Base-by-base conservation (phyloP, 2,888 invertebrate species). In the Cephalotes varians region DNA sequence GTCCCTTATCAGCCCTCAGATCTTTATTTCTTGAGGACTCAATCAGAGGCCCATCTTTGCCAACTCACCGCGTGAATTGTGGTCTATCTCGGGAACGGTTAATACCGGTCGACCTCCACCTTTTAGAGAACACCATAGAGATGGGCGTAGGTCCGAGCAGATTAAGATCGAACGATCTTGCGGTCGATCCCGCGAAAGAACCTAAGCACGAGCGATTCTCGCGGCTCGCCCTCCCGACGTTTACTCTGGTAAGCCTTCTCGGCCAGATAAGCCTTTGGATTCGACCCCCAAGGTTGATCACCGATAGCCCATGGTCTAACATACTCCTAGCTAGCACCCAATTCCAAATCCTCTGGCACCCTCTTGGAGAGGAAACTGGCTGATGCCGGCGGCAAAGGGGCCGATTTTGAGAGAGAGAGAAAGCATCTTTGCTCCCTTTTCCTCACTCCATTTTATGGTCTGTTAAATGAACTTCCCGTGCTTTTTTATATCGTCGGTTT, bases 381-480 rank as follows among this genome's bases (percentile, higher is more conserved):
- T 47, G 87, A 81, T 58, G 88, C 86, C 86, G 67, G 40, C 81
- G 86, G 85, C 86, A 47, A 84, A 88, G 82, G 88, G 81, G 83
- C 83, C 82, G 83, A 82, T 81, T 77, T 51, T 28, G 82, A 65
- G 81, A 67, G 56, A 69, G 82, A 67, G 81, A 71, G 58, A 71
- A 49, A 65, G 60, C 62, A 28, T 71, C 84, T 62, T 77, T 65
- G 49, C 60, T 72, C 80, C 71, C 72, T 64, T 73, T 83, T 77
- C 72, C 85, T 83, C 71, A 80, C 77, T 85, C 87, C 83, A 88
- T 91, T 90, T 94, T 94, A 94, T 92, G 90, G 93, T 90, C 93
- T 91, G 93, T 93, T 93, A 94, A 94, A 94, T 94, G 94, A 93
- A 93, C 93, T 94, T 90, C 91, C 91, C 91, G 91, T 90, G 92